Evolutionary conservation across 2,888 invertebrate genomes (phyloP).

Genomic region (Synergus laeviventris): DNA sequence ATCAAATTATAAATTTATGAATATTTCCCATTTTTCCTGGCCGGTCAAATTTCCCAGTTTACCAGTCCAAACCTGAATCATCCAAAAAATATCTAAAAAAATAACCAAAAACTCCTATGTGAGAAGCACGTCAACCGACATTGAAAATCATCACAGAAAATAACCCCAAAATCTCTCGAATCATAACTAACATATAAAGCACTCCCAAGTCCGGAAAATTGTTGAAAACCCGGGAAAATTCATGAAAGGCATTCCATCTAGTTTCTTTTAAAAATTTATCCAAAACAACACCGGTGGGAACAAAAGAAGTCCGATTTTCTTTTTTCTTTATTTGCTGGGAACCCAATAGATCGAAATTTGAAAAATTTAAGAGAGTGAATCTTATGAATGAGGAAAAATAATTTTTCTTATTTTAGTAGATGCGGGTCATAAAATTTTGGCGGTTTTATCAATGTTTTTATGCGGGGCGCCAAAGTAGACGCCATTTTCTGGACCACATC

Average conservation of each 20-base stretch:
- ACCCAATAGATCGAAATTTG: not conserved
- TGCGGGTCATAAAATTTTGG: not conserved
- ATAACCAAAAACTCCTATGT: not conserved
- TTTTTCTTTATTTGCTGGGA: not conserved
- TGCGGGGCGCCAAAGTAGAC: constrained; percentile 60
- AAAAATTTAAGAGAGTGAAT: not conserved
- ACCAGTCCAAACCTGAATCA: not conserved
- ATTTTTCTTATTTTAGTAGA: not conserved
- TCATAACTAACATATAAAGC: not conserved
- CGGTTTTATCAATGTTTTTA: constrained; percentile 43
- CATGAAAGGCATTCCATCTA: not conserved
- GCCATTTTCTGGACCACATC: constrained; percentile 58
- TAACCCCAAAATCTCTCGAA: not conserved
- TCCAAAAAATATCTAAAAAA: not conserved
- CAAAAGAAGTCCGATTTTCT: not conserved
- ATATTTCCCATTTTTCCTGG: too few species aligned
- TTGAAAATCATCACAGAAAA: not conserved
- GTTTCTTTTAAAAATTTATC: not conserved
- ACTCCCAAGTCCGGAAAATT: not conserved
- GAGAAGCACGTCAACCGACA: not conserved
- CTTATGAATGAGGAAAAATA: not conserved
- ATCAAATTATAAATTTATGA: too few species aligned
- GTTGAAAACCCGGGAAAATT: not conserved
- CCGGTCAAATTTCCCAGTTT: not conserved
- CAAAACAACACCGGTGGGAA: not conserved